Evolutionary conservation across 2,113 vertebrate species (phyloP).

Genomic region (Microtus montanus): DNA sequence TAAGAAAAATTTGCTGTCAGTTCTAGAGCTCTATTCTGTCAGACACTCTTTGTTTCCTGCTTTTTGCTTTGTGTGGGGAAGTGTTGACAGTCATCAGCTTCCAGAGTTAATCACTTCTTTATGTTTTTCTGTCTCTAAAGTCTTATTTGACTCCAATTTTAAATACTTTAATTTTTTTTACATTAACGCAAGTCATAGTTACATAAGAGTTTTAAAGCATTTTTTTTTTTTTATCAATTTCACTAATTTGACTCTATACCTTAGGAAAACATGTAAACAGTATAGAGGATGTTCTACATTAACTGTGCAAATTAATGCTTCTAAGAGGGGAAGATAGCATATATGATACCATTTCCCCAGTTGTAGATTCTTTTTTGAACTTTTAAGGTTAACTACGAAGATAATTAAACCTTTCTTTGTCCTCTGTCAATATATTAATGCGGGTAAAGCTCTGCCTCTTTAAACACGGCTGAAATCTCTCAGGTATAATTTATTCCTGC

Average conservation of each 20-base stretch:
- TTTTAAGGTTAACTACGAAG: constrained; percentile 65
- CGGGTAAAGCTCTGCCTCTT: constrained; percentile 70
- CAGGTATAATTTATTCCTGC: constrained; percentile 73
- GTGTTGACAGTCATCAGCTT: not conserved
- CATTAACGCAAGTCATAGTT: not conserved
- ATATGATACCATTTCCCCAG: constrained; percentile 10
- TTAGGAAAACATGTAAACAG: not conserved
- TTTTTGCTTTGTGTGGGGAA: not conserved
- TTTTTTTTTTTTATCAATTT: not conserved
- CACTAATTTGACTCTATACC: not conserved
- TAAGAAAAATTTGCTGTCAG: not conserved
- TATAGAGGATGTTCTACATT: not conserved
- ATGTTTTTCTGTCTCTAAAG: not conserved
- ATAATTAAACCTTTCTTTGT: constrained; percentile 81
- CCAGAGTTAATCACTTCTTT: not conserved
- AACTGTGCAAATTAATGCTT: not conserved
- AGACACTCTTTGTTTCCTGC: fast-evolving
- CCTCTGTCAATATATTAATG: constrained; percentile 79
- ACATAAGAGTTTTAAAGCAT: not conserved
- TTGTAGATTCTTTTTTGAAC: constrained; percentile 44
- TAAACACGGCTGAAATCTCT: constrained; percentile 73
- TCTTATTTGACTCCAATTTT: not conserved
- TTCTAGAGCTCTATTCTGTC: fast-evolving
- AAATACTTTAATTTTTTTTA: not conserved
- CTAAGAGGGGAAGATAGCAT: not conserved